Evolutionary conservation across 37 sponge, comb jelly and placozoan genomes (phyloP), one percentile per base, ranked within the genome.

Genomic region (Axinella damicornis): DNA sequence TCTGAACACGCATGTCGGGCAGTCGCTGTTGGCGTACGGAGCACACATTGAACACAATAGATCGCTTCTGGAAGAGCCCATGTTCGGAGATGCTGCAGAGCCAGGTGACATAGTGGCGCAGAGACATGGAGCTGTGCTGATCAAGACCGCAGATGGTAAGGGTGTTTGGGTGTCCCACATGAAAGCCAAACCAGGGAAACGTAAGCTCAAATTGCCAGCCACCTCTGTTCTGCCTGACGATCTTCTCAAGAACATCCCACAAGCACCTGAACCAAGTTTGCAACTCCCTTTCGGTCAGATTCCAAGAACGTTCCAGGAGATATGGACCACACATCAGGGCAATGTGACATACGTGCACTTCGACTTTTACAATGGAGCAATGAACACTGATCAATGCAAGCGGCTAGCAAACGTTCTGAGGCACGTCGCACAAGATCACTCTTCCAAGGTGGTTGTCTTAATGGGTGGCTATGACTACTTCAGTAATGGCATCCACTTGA

Each of bases 401-500:
- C 79, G 68, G 14, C 64, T 78, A n/a, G 28, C 25, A 24, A 34
- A 5, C 2, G 64, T 53, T 5, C 25, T 32, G 27, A 25, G 25
- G 5, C 31, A 22, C 12, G 17, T 60, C 5, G n/a, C 27, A 19
- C 62, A 75, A 21, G 79, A 78, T 21, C 6, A 11, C 19, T 6
- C 39, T 18, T 19, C 21, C 27, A 22, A 41, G 36, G 54, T 30
- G 30, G 25, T 73, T n/a, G 56, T 73, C 2, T 54, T 58, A 22
- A 80, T 70, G 71, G 70, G 82, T 46, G 70, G 82, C 14, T 11
- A 25, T 22, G 71, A 80, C 34, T 16, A 27, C 53, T 66, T 80
- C 82, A 32, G 25, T 38, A 71, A 71, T 76, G 69, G 82, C 22
- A 80, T 69, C 71, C 20, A 80, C 17, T 40, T 69, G 71, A 66